These are phyloP conservation scores for Fissipunctia ypsillon DNA, from an alignment of 2,888 invertebrate genomes.

Conservation along the genomic window DNA sequence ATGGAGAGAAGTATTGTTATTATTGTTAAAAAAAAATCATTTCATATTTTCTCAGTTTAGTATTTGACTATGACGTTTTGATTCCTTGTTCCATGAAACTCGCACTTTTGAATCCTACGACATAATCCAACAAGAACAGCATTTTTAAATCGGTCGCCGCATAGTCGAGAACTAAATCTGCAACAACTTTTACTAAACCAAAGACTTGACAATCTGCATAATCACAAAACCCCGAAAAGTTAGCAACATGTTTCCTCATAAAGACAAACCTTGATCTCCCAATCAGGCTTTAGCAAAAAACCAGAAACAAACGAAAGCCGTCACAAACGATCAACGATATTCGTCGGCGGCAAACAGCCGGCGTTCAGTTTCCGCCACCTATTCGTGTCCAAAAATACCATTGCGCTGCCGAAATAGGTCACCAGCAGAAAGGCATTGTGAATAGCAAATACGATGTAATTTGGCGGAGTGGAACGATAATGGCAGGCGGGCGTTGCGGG, in stretches of 20 bases:
- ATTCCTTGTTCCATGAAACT: neutral
- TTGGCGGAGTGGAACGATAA: conserved; percentile 72
- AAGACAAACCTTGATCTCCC: conserved; percentile 38
- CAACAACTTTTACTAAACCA: conserved; percentile 27
- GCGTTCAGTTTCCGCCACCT: conserved; percentile 62
- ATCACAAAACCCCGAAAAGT: conserved; percentile 41
- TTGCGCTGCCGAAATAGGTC: conserved; percentile 68
- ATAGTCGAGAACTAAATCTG: neutral
- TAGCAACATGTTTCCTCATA: conserved; percentile 27
- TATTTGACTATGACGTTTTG: neutral
- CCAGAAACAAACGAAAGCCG: conserved; percentile 21
- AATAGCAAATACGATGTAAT: conserved; percentile 76
- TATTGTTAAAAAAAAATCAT: neutral
- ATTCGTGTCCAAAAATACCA: conserved; percentile 66
- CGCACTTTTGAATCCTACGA: neutral
- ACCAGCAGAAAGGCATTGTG: conserved; percentile 70
- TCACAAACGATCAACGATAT: conserved; percentile 61
- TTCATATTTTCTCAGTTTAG: neutral
- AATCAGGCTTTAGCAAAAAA: conserved; percentile 53
- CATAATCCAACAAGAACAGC: neutral
- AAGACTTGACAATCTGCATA: conserved; percentile 31
- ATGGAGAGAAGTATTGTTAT: neutral
- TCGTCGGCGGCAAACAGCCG: conserved; percentile 48
- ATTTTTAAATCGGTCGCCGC: neutral
- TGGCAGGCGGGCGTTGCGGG: conserved; percentile 63